A percentile compares a stretch with the other conserved stretches of the same genome.
phyloP scores from a whole-genome alignment of 2,888 invertebrate species.

The Fissipunctia ypsillon region DNA sequence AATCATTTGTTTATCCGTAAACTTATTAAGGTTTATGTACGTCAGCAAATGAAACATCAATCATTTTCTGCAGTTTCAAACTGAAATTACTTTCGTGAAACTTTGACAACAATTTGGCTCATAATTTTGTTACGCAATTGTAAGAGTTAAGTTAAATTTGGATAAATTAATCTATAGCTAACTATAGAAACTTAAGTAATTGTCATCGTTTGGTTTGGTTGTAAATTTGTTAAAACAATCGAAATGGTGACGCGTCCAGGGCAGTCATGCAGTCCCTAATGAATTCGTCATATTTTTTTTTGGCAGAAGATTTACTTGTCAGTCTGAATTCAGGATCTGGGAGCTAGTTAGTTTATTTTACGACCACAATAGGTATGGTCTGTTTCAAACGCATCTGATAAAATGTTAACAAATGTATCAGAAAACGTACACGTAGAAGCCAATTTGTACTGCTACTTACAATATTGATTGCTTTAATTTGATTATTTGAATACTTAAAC shows the following conservation, averaged over 20 bases:
- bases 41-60: constrained; percentile 36
- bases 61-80: constrained; percentile 41
- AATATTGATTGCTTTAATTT: background rate
- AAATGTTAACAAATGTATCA: too few relatives aligned
- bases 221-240: background rate
- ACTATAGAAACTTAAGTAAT: background rate
- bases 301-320: background rate
- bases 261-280: too few relatives aligned
- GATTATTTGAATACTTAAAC: background rate
- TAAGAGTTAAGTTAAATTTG: background rate
- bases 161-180: background rate
- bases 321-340: background rate
- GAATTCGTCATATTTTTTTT: background rate
- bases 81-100: constrained; percentile 35
- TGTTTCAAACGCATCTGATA: too few relatives aligned
- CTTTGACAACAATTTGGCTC: constrained; percentile 33
- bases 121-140: constrained; percentile 9
- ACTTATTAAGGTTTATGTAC: background rate
- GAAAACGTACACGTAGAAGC: background rate
- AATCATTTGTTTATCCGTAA: constrained; percentile 26
- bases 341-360: background rate
- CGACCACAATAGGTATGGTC: background rate
- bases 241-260: background rate
- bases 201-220: background rate
- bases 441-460: background rate